phyloP scores from a whole-genome alignment of 1,140 invertebrate species.

The Rhizoglyphus robini region DNA sequence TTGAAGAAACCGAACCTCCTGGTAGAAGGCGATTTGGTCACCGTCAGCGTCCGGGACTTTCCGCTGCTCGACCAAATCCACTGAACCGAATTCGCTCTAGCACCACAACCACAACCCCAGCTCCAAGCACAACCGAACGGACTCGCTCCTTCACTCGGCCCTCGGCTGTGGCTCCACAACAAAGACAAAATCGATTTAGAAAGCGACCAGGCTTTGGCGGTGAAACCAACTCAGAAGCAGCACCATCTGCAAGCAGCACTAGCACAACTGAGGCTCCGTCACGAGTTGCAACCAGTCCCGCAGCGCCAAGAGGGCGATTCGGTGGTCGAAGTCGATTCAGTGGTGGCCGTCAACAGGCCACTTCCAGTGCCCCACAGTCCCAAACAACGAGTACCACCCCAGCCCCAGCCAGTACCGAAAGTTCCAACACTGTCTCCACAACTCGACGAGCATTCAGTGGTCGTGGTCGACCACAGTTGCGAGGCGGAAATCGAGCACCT shows the following conservation, averaged over 20 bases:
- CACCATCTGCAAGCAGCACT: not conserved
- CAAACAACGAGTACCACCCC: not conserved
- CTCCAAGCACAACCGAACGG: not conserved
- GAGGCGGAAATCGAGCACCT: not conserved
- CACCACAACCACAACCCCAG: conserved; percentile 13
- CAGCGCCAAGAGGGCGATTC: not conserved
- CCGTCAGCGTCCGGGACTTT: conserved; percentile 2
- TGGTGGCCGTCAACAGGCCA: not conserved
- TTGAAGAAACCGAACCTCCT: not conserved
- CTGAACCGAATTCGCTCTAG: conserved; percentile 9
- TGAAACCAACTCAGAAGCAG: not conserved
- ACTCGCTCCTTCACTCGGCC: not conserved
- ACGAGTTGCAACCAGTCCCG: not conserved
- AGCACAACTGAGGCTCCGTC: not conserved
- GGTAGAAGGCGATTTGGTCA: conserved; percentile 14
- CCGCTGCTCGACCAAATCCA: not conserved
- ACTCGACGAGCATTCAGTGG: not conserved
- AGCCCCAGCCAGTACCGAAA: not conserved
- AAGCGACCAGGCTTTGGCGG: not conserved
- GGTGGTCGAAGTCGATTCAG: conserved; percentile 8
- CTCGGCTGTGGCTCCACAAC: not conserved
- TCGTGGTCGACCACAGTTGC: conserved; percentile 1
- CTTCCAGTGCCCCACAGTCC: not conserved
- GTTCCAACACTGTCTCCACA: not conserved
- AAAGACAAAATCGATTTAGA: not conserved